Evolutionary conservation across 2,797 vertebrate genomes (phyloP).

Genomic region (Helostoma temminkii): DNA sequence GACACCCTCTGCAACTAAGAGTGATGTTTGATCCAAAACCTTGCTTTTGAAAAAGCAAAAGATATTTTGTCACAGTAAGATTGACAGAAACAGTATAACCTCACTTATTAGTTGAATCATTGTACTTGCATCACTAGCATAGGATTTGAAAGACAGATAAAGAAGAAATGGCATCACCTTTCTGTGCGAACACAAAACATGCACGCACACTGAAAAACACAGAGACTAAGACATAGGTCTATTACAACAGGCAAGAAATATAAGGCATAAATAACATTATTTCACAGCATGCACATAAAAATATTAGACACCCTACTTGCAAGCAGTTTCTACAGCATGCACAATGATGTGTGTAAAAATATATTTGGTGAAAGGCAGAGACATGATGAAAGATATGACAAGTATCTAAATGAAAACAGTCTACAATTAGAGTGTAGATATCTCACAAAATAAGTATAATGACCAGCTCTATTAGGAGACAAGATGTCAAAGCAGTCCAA

Average conservation of each 20-base stretch:
- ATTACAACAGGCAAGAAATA: slow-evolving; percentile 25
- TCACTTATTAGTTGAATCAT: slow-evolving; percentile 51
- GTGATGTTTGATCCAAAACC: slow-evolving; percentile 26
- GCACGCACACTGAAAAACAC: slow-evolving; percentile 29
- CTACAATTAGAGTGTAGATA: slow-evolving; percentile 19
- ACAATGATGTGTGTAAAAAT: slow-evolving; percentile 25
- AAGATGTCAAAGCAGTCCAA: slow-evolving; percentile 42
- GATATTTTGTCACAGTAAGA: slow-evolving; percentile 42
- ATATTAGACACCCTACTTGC: slow-evolving; percentile 18
- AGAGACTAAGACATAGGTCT: slow-evolving; percentile 25
- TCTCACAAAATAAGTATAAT: slow-evolving; percentile 34
- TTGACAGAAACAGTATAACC: slow-evolving; percentile 43
- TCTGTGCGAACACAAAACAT: slow-evolving; percentile 20
- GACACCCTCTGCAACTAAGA: slow-evolving; percentile 22
- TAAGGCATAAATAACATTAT: slow-evolving; percentile 29
- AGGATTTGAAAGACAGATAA: slow-evolving; percentile 45
- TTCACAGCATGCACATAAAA: slow-evolving; percentile 34
- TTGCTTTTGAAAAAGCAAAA: slow-evolving; percentile 32
- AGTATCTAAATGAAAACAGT: slow-evolving; percentile 33
- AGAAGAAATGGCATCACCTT: slow-evolving; percentile 25
- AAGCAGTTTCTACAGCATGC: slow-evolving; percentile 45
- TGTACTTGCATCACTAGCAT: slow-evolving; percentile 44
- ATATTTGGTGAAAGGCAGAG: slow-evolving; percentile 22
- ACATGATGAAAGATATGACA: slow-evolving; percentile 27
- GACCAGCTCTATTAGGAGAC: slow-evolving; percentile 25